Evolutionary conservation across 2,113 vertebrate genomes (phyloP).

Genomic region (Periophthalmodon schlosseri): DNA sequence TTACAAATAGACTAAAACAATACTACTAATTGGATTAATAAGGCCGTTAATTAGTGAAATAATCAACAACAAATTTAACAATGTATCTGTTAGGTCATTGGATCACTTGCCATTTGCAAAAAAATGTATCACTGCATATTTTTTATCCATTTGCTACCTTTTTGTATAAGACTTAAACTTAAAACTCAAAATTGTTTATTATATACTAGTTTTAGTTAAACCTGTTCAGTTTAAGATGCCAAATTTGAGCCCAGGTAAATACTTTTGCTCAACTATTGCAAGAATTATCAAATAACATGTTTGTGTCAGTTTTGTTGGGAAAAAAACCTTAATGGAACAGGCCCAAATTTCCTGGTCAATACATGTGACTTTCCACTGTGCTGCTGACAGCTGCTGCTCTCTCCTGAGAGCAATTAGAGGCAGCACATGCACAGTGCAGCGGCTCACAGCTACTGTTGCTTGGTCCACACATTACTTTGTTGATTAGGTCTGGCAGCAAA

Average conservation of each 20-base stretch:
- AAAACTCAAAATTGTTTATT: neutral
- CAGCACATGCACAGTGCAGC: constrained; percentile 39
- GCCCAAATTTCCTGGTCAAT: constrained; percentile 57
- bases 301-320: neutral
- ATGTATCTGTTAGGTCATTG: too few species aligned
- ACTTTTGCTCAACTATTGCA: neutral
- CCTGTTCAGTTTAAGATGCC: too few species aligned
- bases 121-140: too few species aligned
- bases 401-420: constrained; percentile 59
- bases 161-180: too few species aligned
- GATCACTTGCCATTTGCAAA: too few species aligned
- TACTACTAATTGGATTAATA: too few species aligned
- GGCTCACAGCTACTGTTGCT: constrained; percentile 2
- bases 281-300: neutral
- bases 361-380: constrained; percentile 36
- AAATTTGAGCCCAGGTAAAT: too few species aligned
- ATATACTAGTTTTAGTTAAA: too few species aligned
- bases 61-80: too few species aligned
- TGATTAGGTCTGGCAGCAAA: neutral
- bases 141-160: too few species aligned
- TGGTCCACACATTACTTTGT: constrained; percentile 4
- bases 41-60: too few species aligned
- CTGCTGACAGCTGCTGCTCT: constrained; percentile 48
- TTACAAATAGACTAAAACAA: too few species aligned
- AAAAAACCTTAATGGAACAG: constrained; percentile 46